A percentile compares a stretch with the other conserved stretches of the same genome.
Conservation (phyloP, 1,140 invertebrate genomes). For the Nomia melanderi region DNA sequence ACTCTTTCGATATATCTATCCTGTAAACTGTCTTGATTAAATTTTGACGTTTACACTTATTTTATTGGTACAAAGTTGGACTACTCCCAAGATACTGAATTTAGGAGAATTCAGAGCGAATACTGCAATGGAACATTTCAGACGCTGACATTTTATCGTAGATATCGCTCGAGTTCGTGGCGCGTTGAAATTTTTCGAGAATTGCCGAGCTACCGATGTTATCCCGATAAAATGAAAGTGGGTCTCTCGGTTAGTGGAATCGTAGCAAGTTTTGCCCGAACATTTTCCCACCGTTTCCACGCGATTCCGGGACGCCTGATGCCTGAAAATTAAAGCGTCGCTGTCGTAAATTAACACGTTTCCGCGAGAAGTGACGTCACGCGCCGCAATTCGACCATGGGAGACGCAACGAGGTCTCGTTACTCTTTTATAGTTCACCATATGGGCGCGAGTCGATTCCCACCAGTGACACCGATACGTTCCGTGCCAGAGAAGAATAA, state of each 20-base stretch:
- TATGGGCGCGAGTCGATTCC: conserved; percentile 52
- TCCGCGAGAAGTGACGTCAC: conserved; percentile 77
- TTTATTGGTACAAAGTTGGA: too few species aligned
- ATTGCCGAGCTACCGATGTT: too few species aligned
- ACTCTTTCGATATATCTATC: too few species aligned
- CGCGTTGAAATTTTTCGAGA: not conserved
- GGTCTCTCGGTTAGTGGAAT: not conserved
- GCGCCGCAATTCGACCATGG: conserved; percentile 58
- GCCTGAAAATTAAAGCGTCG: conserved; percentile 60
- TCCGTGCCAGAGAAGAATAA: not conserved
- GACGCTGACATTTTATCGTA: too few species aligned
- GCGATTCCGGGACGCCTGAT: conserved; percentile 49
- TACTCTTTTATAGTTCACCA: conserved; percentile 61
- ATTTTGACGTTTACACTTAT: too few species aligned
- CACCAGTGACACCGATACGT: conserved; percentile 43
- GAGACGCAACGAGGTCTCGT: conserved; percentile 62
- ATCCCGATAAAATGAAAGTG: not conserved
- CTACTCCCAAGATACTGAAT: too few species aligned
- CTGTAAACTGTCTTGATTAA: too few species aligned
- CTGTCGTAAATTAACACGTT: conserved; percentile 75
- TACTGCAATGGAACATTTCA: too few species aligned
- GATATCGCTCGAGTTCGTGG: not conserved
- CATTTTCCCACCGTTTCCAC: conserved; percentile 46
- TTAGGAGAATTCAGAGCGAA: too few species aligned
- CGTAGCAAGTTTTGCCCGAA: too few species aligned